These are phyloP conservation scores for Aphaenogaster rudis DNA, from an alignment of 1,140 invertebrate species.

Conservation along the genomic window DNA sequence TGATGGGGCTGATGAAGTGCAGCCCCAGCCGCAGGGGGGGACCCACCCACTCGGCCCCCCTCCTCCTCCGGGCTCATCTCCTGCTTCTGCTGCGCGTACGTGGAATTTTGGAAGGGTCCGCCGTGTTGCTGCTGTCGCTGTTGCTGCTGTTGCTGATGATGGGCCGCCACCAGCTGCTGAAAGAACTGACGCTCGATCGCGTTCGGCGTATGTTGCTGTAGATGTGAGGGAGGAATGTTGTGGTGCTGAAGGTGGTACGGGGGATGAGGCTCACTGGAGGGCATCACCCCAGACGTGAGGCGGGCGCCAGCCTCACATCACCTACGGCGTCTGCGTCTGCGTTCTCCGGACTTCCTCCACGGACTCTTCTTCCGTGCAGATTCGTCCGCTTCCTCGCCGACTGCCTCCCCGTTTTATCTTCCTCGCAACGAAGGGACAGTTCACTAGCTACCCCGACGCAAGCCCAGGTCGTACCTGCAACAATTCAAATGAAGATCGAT, in stretches of 20 bases:
- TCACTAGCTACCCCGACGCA: conserved; percentile 84
- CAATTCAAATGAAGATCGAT: conserved; percentile 44
- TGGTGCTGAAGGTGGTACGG: conserved; percentile 86
- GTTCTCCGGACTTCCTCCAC: conserved; percentile 76
- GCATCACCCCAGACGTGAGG: conserved; percentile 87
- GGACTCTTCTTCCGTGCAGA: conserved; percentile 71
- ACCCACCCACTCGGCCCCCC: conserved; percentile 88
- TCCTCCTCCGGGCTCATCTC: conserved; percentile 90
- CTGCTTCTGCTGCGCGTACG: conserved; percentile 84
- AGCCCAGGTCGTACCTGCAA: conserved; percentile 86
- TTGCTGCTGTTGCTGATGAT: conserved; percentile 84
- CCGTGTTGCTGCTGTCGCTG: conserved; percentile 84
- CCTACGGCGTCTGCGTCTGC: conserved; percentile 82
- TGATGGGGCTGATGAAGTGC: conserved; percentile 86
- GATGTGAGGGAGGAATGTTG: conserved; percentile 84
- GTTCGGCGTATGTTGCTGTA: conserved; percentile 82
- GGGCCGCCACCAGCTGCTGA: conserved; percentile 85
- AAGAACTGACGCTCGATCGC: conserved; percentile 85
- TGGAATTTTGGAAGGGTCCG: conserved; percentile 84
- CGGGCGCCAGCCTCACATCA: conserved; percentile 86
- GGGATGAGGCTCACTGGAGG: conserved; percentile 87
- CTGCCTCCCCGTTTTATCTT: conserved; percentile 64
- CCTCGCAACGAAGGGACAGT: conserved; percentile 77
- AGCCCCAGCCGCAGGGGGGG: conserved; percentile 88
- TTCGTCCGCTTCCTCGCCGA: conserved; percentile 68